A percentile compares a stretch with the other conserved stretches of the same genome.
Conservation (phyloP, 2,113 vertebrate species). For the Chloropsis hardwickii region DNA sequence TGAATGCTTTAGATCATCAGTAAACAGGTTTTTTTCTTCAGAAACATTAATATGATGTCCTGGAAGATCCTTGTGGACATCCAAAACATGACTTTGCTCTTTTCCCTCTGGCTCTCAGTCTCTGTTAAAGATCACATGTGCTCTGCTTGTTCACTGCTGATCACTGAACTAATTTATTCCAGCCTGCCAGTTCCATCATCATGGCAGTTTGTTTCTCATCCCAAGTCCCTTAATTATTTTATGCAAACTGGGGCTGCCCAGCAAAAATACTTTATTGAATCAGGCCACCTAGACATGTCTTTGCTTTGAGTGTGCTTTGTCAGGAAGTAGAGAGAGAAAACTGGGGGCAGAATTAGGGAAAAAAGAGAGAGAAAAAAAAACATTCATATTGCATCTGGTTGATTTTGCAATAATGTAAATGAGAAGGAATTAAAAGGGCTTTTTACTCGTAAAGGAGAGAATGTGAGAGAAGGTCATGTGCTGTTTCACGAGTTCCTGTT, state of each 20-base stretch:
- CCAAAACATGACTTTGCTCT: background rate
- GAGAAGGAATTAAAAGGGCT: background rate
- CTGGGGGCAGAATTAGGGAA: background rate
- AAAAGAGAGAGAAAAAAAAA: background rate
- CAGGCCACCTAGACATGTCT: background rate
- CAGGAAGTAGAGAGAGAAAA: background rate
- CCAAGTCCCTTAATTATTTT: background rate
- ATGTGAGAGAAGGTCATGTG: background rate
- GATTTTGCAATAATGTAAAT: background rate
- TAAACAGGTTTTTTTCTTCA: background rate
- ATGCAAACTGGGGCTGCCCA: background rate
- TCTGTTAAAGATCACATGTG: background rate
- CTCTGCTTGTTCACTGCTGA: background rate
- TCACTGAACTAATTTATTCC: background rate
- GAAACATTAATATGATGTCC: background rate
- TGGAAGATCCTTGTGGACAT: background rate
- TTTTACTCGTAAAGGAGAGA: background rate
- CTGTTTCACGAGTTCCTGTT: background rate
- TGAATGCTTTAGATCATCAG: background rate
- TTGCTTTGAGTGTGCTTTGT: background rate
- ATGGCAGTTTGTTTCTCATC: background rate
- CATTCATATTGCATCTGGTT: background rate
- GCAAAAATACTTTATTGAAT: background rate
- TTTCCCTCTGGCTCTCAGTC: background rate
- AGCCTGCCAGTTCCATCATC: background rate